Evolutionary conservation across 2,797 vertebrate species (phyloP), one percentile per base, ranked within the genome.

Genomic region (Ctenosaura bakeri): DNA sequence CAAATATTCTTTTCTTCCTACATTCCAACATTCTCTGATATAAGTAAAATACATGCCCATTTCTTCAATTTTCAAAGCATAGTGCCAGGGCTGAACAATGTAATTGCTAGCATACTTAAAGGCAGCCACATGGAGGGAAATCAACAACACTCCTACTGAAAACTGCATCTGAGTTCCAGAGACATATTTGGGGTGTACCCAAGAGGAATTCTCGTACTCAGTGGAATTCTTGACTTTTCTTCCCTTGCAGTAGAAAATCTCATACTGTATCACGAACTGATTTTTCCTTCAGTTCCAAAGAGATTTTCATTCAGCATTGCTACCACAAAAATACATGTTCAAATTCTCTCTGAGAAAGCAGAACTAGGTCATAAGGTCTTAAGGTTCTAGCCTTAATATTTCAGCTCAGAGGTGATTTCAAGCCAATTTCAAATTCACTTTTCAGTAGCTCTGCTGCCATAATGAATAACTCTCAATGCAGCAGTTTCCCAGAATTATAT

Each of bases 1-100:
- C 89, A 92, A 92, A 38, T 18, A 78, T 3, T 79, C 20, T 13
- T 90, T 81, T 74, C 80, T 26, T 89, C 83, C 89, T 74, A 42
- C 46, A 24, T 35, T 76, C 84, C 24, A 76, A 42, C 3, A 73
- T 20, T 42, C 10, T 71, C 69, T 86, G 88, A 87, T 54, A 59
- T 54, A 69, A 85, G n/a, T 4, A 71, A 77, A 76, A 64, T 46
- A 9, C 24, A 18, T 42, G 59, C 42, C 90, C 42, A 42, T 81
- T 46, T 35, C 38, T 81, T 87, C n/a, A 71, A 71, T 88, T 50
- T 93, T 56, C 64, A 84, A 82, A 92, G 56, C 6, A 3, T 29
- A 4, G 6, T 0, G 0, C 29, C 35, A 35, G 35, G 50, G 64
- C 35, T 59, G 56, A 73, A 6, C 1, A 76, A 50, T 64, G 10